These are phyloP conservation scores for Dolichoris vasculosae DNA, from an alignment of 1,140 invertebrate species.

Conservation along the genomic window DNA sequence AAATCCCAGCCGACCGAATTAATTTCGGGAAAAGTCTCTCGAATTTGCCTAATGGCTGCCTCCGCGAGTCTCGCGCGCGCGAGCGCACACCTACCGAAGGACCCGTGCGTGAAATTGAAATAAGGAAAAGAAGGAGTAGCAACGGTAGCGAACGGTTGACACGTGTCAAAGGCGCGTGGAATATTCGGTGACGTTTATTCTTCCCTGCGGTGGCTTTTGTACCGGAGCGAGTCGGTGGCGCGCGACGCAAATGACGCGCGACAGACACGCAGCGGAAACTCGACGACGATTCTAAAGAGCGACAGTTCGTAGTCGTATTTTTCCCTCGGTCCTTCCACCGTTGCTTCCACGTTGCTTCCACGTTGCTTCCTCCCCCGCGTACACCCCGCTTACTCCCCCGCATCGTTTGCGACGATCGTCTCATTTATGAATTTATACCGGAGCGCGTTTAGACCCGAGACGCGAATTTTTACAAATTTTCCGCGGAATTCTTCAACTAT, in stretches of 20 bases:
- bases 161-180: slow-evolving; percentile 20
- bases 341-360: not conserved
- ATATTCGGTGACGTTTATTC: slow-evolving; percentile 55
- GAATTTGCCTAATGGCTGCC: no score
- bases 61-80: no score
- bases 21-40: no score
- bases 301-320: not conserved
- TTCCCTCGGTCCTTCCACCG: not conserved
- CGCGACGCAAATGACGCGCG: slow-evolving; percentile 65
- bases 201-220: slow-evolving; percentile 48
- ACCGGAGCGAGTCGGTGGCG: slow-evolving; percentile 26
- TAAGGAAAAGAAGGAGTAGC: not conserved
- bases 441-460: not conserved
- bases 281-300: no score
- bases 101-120: not conserved
- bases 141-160: not conserved
- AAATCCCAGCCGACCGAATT: no score
- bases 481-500: no score
- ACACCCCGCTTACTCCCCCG: slow-evolving; percentile 38
- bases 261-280: slow-evolving; percentile 60
- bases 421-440: slow-evolving; percentile 70
- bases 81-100: no score
- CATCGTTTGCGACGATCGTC: slow-evolving; percentile 67
- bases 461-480: not conserved
- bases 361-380: slow-evolving; percentile 46